Evolutionary conservation across 2,888 invertebrate genomes (phyloP), one percentile per base, ranked within the genome.

Genomic region (Scelioninae gen. 1): DNA sequence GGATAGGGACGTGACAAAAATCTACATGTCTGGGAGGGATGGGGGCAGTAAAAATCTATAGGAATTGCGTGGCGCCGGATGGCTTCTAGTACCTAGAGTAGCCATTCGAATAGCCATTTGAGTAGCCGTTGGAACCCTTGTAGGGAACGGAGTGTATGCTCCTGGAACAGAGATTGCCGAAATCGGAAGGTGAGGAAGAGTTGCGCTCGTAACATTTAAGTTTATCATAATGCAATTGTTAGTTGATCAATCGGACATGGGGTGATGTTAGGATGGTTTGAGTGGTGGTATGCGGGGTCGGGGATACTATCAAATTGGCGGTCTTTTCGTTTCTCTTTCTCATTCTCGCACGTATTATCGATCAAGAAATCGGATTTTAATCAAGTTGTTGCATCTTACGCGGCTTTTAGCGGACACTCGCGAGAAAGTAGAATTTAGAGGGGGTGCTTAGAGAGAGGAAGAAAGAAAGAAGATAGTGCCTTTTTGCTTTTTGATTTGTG

Each of bases 111-210:
- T 91, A 92, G 91, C 92, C 92, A 89, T 92, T 92, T 87, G 92
- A 91, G 91, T 91, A 92, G 91, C 92, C 91, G 91, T 92, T 92
- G 91, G 92, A 91, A 88, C 92, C 92, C 91, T 92, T 92, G 92
- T 91, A 92, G 88, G 92, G 91, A 90, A 92, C 92, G 88, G 92
- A 92, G 88, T 92, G 92, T 92, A 92, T 92, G 92, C 91, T 92
- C 91, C 92, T 92, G 92, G 91, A 92, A 92, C 92, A 92, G 88
- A 92, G 90, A 92, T 91, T 84, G 89, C 89, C 88, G 91, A 91
- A 91, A 90, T 87, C 88, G 89, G 89, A 86, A 88, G 88, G 88
- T 90, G 86, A 91, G 89, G 90, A 89, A 85, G 87, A 78, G 84
- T 71, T 83, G 72, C 65, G 76, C 68, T 80, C 76, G 82, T 82